phyloP scores from a whole-genome alignment of 2,113 vertebrate species.

The Aleadryas rufinucha region DNA sequence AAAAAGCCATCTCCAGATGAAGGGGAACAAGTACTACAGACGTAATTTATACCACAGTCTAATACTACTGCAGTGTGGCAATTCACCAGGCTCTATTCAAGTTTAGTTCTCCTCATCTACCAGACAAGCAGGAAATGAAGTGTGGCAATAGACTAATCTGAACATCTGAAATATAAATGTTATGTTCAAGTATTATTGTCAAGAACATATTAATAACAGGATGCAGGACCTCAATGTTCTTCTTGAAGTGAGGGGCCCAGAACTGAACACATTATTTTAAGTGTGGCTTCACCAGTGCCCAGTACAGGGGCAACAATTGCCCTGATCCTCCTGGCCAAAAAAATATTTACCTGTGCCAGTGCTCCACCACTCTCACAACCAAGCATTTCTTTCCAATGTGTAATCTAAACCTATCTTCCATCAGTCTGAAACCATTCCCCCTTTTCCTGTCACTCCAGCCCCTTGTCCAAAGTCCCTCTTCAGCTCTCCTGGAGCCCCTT shows the following conservation, averaged over 20 bases:
- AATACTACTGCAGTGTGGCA: not conserved
- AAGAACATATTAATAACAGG: not conserved
- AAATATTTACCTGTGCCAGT: not conserved
- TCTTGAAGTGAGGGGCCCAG: not conserved
- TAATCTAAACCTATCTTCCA: not conserved
- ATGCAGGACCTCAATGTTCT: not conserved
- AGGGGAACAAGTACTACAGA: not conserved
- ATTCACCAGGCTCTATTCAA: not conserved
- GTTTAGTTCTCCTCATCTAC: not conserved
- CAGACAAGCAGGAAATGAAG: not conserved
- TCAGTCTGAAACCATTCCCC: not conserved
- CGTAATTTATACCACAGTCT: not conserved
- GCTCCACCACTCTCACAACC: not conserved
- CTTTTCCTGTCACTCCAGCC: not conserved
- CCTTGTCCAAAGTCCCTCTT: not conserved
- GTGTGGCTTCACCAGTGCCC: not conserved
- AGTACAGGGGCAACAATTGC: not conserved
- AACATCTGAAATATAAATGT: not conserved
- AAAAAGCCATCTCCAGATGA: not conserved
- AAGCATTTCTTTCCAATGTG: not conserved
- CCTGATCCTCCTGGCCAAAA: not conserved
- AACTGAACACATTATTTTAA: not conserved
- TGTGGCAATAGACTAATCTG: rapidly evolving
- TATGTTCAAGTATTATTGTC: not conserved
- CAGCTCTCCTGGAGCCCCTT: not conserved